Percentiles rank a stretch among this genome's conserved stretches.
phyloP scores from a whole-genome alignment of 1,140 invertebrate genomes.

The Teleogryllus occipitalis region DNA sequence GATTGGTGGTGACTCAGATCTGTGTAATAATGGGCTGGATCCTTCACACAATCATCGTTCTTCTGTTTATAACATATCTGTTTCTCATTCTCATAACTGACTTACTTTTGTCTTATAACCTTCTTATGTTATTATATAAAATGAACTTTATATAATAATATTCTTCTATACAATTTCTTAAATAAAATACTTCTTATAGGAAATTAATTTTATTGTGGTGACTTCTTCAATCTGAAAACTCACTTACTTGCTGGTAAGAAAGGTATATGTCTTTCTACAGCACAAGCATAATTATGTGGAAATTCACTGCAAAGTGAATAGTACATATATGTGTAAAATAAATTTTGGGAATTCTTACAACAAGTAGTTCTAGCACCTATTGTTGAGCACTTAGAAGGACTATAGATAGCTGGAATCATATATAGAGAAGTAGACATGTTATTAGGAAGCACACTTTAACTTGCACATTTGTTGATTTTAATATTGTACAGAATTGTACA shows the following conservation, averaged over 20 bases:
- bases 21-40: background rate
- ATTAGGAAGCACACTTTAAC: too few relatives aligned
- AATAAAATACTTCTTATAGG: background rate
- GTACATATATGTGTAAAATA: too few relatives aligned
- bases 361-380: too few relatives aligned
- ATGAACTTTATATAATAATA: background rate
- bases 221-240: background rate
- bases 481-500: too few relatives aligned
- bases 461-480: too few relatives aligned
- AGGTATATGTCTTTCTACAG: background rate
- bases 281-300: background rate
- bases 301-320: too few relatives aligned
- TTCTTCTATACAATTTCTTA: too few relatives aligned
- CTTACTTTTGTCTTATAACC: background rate
- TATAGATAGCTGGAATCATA: too few relatives aligned
- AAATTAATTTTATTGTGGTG: background rate
- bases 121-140: background rate
- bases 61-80: background rate
- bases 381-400: too few relatives aligned
- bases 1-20: background rate
- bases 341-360: too few relatives aligned
- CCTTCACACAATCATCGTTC: background rate
- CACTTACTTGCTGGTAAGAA: background rate
- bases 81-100: background rate
- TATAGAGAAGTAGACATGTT: too few relatives aligned